These are phyloP conservation scores for Pentalonia nigronervosa DNA, from an alignment of 1,140 invertebrate species.

Conservation along the genomic window DNA sequence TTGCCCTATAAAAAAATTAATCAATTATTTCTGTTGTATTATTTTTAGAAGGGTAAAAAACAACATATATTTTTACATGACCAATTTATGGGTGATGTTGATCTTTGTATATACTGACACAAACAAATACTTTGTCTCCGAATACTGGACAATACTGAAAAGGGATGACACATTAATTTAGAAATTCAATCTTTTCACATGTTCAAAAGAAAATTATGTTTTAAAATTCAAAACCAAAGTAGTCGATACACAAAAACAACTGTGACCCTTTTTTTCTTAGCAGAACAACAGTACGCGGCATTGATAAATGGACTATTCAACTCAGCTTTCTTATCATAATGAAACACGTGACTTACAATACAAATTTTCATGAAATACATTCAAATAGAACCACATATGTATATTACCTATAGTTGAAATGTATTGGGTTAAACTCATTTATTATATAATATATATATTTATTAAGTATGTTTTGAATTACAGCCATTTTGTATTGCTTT, in stretches of 20 bases:
- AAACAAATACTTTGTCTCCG: not conserved
- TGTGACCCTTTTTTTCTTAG: not conserved
- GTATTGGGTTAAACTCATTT: no score
- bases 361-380: not conserved
- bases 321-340: not conserved
- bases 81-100: not conserved
- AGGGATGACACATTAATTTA: not conserved
- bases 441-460: no score
- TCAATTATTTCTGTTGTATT: not conserved
- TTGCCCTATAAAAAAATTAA: not conserved
- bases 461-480: no score
- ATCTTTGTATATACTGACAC: not conserved
- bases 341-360: not conserved
- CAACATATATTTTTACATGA: not conserved
- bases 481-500: no score
- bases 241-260: not conserved
- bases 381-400: not conserved
- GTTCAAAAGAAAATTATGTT: not conserved
- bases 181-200: not conserved
- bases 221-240: constrained; percentile 33
- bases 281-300: not conserved
- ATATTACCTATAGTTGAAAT: no score
- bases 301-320: not conserved
- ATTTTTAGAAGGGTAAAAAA: not conserved
- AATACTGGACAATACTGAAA: not conserved